phyloP scores from a whole-genome alignment of 2,113 vertebrate genomes.

The Dicaeum eximium region DNA sequence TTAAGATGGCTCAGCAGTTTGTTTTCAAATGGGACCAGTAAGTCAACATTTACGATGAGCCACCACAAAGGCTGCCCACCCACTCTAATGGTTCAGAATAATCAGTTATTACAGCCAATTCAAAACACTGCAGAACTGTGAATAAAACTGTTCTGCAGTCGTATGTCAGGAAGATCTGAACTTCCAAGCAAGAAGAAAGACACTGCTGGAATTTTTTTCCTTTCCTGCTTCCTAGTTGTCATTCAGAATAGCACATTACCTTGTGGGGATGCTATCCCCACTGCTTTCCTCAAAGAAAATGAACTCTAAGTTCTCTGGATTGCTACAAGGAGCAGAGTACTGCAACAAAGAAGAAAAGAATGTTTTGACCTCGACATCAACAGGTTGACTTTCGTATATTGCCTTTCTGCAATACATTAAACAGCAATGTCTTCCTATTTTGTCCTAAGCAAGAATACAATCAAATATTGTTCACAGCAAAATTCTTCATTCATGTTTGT shows the following conservation, averaged over 20 bases:
- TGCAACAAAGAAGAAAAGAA: neutral
- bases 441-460: neutral
- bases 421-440: neutral
- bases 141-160: neutral
- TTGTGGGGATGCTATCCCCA: neutral
- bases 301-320: neutral
- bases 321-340: neutral
- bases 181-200: neutral
- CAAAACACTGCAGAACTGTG: neutral
- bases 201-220: neutral
- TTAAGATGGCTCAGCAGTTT: conserved; percentile 57
- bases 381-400: neutral
- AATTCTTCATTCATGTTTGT: neutral
- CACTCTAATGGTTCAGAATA: conserved; percentile 51
- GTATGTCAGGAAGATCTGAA: neutral
- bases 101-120: conserved; percentile 53
- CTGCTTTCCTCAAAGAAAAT: neutral
- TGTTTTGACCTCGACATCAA: neutral
- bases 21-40: conserved; percentile 44
- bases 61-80: conserved; percentile 40
- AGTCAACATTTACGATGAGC: conserved; percentile 51
- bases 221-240: neutral
- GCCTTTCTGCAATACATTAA: neutral
- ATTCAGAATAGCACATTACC: neutral
- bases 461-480: neutral